Percentiles rank a stretch among this genome's conserved stretches.
Conservation (phyloP, 2,888 invertebrate genomes). For the Drosophila tanythrix region DNA sequence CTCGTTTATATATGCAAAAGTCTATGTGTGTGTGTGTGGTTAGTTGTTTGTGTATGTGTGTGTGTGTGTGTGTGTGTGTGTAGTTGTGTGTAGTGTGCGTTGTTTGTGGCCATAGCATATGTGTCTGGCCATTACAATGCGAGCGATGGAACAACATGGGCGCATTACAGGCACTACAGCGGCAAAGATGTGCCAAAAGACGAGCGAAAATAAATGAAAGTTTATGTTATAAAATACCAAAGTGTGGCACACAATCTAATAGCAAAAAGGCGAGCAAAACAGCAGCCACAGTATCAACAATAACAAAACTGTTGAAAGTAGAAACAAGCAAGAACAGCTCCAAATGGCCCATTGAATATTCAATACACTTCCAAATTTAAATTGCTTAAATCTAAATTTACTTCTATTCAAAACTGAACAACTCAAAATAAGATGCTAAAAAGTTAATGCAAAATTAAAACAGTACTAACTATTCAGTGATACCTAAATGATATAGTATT, state of each 20-base stretch:
- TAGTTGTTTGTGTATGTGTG: slow-evolving; percentile 15
- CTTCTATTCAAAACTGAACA: background rate
- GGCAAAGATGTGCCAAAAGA: slow-evolving; percentile 54
- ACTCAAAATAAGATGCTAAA: background rate
- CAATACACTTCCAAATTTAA: slow-evolving; percentile 5
- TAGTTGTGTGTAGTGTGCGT: slow-evolving; percentile 4
- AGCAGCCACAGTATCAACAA: slow-evolving; percentile 24
- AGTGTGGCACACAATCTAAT: slow-evolving; percentile 77
- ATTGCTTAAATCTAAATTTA: background rate
- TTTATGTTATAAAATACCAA: slow-evolving; percentile 82
- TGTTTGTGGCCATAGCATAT: slow-evolving; percentile 58
- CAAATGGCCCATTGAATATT: background rate
- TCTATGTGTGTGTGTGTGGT: slow-evolving; percentile 4
- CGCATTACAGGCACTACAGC: slow-evolving; percentile 64
- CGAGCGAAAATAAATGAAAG: slow-evolving; percentile 78
- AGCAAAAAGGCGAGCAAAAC: slow-evolving; percentile 34
- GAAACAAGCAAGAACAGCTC: background rate
- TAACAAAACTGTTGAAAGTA: slow-evolving; percentile 18
- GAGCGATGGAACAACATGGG: slow-evolving; percentile 53
- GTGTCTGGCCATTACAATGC: slow-evolving; percentile 50
- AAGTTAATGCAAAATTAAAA: background rate
- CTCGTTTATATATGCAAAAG: slow-evolving; percentile 21
- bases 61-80: slow-evolving; percentile 16
- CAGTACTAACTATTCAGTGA: rapidly evolving
- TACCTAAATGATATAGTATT: background rate